Evolutionary conservation across 1,140 invertebrate genomes (phyloP).

Genomic region (Latrodectus geometricus): DNA sequence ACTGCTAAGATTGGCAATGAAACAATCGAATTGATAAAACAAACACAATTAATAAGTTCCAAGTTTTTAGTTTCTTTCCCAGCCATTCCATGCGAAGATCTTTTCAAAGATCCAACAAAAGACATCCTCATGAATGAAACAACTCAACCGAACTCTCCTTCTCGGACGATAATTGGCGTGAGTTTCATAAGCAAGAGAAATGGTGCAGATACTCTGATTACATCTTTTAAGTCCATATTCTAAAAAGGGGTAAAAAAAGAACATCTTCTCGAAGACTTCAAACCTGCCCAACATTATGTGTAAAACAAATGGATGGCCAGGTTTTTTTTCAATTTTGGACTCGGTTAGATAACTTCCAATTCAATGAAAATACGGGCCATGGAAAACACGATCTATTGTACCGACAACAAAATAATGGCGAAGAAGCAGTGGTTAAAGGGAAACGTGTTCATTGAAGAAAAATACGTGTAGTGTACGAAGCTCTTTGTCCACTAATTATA

Average conservation of each 20-base stretch:
- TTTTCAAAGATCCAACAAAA: neutral
- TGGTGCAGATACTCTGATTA: conserved; percentile 40
- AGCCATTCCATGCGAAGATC: neutral
- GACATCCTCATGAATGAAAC: conserved; percentile 7
- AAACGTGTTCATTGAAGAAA: neutral
- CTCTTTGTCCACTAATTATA: too few species aligned
- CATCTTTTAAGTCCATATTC: conserved; percentile 3
- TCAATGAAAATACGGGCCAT: neutral
- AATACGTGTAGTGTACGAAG: too few species aligned
- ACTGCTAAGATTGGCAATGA: neutral
- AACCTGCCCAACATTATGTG: neutral
- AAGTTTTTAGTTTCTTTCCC: neutral
- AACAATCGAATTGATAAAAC: neutral
- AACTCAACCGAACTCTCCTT: neutral
- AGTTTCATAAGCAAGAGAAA: conserved; percentile 9
- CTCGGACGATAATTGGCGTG: conserved; percentile 23
- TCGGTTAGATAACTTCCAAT: conserved; percentile 27
- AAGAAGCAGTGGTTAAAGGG: neutral
- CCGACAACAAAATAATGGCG: neutral
- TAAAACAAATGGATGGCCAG: neutral
- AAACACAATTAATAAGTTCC: neutral
- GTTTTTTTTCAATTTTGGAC: conserved; percentile 1
- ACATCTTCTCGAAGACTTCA: neutral
- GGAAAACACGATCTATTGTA: neutral
- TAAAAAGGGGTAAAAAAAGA: conserved; percentile 22